Percentiles rank a stretch among this genome's conserved stretches.
These are phyloP conservation scores for Hormaphis cornu DNA, from an alignment of 1,140 invertebrate genomes.

Conservation along the genomic window DNA sequence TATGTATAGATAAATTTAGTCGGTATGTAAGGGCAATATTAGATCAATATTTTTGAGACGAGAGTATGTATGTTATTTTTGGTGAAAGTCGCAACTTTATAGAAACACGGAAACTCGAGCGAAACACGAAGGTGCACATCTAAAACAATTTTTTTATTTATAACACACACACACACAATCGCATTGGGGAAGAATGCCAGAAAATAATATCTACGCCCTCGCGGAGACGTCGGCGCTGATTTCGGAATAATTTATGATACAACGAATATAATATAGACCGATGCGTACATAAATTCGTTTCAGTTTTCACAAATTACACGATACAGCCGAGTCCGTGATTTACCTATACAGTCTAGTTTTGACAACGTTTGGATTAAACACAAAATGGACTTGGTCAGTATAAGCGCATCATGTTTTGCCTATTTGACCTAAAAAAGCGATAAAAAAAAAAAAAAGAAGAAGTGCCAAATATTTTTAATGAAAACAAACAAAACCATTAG, in stretches of 20 bases:
- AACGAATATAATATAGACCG: background rate
- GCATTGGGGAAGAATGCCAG: constrained; percentile 11
- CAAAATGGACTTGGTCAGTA: too few relatives aligned
- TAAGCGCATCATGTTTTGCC: too few relatives aligned
- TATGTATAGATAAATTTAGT: too few relatives aligned
- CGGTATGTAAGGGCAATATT: background rate
- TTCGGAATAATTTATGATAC: constrained; percentile 16
- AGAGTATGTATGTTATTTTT: constrained; percentile 4
- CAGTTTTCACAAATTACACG: constrained; percentile 6
- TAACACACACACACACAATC: constrained; percentile 1
- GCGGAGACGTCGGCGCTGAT: background rate
- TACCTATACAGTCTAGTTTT: background rate
- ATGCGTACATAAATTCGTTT: constrained; percentile 4
- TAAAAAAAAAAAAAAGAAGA: too few relatives aligned
- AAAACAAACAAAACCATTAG: too few relatives aligned
- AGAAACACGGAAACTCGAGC: constrained; percentile 10
- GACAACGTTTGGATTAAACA: too few relatives aligned
- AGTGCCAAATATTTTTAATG: too few relatives aligned
- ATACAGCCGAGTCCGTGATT: too few relatives aligned
- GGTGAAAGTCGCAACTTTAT: constrained; percentile 5
- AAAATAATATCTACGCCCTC: constrained; percentile 3
- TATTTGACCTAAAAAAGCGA: too few relatives aligned
- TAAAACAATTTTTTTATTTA: constrained; percentile 25
- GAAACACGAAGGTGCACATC: constrained; percentile 15
- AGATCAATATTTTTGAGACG: background rate